Base-by-base conservation (phyloP, 1,140 invertebrate genomes). In the Drosophila repletoides region DNA sequence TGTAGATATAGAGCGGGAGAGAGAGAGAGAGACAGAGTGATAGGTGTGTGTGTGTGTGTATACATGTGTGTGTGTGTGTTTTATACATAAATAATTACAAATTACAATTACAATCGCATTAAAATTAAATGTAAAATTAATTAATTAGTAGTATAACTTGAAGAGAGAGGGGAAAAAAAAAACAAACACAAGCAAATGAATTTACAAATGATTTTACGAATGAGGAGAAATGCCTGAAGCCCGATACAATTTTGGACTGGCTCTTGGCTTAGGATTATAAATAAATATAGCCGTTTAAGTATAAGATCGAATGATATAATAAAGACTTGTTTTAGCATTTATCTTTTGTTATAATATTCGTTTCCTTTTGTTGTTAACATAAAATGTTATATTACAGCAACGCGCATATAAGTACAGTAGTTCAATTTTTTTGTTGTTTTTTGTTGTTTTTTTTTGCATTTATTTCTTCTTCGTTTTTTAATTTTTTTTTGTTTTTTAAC, bases 51-150 rank as follows among this genome's bases (percentile, higher is more conserved):
- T 19, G 22, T 12, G 28, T 26, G 21, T 34, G 19, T 48, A 24
- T 48, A 12, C 24, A n/a, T 28, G 22, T 21, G 36, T 21, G 5
- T 38, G 48, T 52, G 33, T 34, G 15, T 19, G 48, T 22, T 83
- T 79, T 83, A 86, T 84, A 84, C 79, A 84, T 84, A 86, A 84
- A 84, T 84, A 84, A 84, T 84, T 84, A 81, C 77, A 81, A 73
- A 81, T 72, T 83, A 86, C 79, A 84, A 86, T 65, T 69, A 76
- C 69, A 72, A 43, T 36, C 53, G 21, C 70, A 63, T 73, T 68
- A 79, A 79, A 79, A 76, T 77, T 83, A 84, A 60, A 58, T 31
- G 19, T 63, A 69, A 58, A 67, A 83, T 69, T 65, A 75, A 36
- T 61, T 65, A 41, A 29, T 45, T 45, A 66, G 43, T 60, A 40